Conservation (phyloP, 2,888 invertebrate genomes). For the Polyommatus iphigenia region DNA sequence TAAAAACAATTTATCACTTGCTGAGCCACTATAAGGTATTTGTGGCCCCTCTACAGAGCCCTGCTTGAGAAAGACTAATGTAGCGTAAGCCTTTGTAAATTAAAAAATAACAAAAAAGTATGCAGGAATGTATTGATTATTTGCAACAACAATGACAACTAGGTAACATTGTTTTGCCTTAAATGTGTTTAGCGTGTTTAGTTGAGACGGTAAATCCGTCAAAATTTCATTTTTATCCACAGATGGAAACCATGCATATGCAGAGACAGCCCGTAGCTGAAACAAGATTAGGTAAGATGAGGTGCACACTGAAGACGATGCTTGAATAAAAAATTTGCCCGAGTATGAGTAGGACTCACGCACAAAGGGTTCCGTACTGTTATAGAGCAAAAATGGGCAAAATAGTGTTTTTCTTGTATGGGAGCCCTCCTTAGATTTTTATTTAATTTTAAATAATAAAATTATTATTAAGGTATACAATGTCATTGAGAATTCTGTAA, state of each 20-base stretch:
- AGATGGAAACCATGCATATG: conserved; percentile 62
- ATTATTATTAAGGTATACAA: no score
- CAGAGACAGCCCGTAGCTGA: conserved; percentile 56
- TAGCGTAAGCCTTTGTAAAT: background rate
- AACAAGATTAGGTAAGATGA: conserved; percentile 65
- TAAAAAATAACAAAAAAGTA: background rate
- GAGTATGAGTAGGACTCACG: no score
- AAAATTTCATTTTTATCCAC: conserved; percentile 78
- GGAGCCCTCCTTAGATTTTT: no score
- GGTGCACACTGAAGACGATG: conserved; percentile 38
- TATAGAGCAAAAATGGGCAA: no score
- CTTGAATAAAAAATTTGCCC: background rate
- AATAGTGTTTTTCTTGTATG: no score
- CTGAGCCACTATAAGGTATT: no score
- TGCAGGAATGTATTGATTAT: background rate
- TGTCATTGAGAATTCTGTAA: no score
- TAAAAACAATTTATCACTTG: no score
- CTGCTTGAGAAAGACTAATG: no score
- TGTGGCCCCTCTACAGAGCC: no score
- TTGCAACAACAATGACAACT: background rate
- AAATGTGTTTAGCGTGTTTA: conserved; percentile 45
- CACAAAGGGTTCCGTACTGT: no score
- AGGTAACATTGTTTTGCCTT: background rate
- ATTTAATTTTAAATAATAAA: no score
- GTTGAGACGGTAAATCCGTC: conserved; percentile 77